Percentiles rank a stretch among this genome's conserved stretches.
Evolutionary conservation across 2,797 vertebrate genomes (phyloP).

Genomic region (Danio jaintianensis): DNA sequence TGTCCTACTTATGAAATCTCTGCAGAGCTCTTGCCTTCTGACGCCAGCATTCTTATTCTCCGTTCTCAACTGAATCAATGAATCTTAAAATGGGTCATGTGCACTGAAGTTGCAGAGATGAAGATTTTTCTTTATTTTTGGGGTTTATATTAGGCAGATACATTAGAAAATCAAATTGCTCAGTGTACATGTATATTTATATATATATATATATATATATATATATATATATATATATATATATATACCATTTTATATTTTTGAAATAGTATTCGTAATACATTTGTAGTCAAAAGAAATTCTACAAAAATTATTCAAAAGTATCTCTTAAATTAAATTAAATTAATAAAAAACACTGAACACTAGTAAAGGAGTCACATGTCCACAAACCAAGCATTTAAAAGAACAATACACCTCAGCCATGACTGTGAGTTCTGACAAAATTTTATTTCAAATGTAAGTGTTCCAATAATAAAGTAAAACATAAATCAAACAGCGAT

Average conservation of each 20-base stretch:
- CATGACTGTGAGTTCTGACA: slow-evolving; percentile 74
- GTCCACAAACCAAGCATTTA: not conserved
- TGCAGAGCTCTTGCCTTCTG: slow-evolving; percentile 38
- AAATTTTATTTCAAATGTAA: slow-evolving; percentile 86
- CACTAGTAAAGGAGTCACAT: not conserved
- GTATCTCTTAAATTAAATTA: too few species aligned
- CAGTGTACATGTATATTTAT: too few species aligned
- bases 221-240: too few species aligned
- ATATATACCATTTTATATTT: too few species aligned
- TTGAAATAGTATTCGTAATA: too few species aligned
- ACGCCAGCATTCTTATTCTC: slow-evolving; percentile 39
- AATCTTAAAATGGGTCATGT: slow-evolving; percentile 49
- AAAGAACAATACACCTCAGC: slow-evolving; percentile 28
- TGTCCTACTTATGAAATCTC: slow-evolving; percentile 57
- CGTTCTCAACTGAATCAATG: slow-evolving; percentile 41
- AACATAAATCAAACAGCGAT: slow-evolving; percentile 81
- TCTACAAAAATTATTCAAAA: too few species aligned
- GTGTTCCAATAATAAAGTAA: slow-evolving; percentile 76
- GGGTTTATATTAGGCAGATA: too few species aligned
- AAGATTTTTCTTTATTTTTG: too few species aligned
- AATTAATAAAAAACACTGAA: too few species aligned
- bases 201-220: too few species aligned
- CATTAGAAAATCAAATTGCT: too few species aligned
- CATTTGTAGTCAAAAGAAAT: too few species aligned
- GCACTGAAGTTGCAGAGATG: slow-evolving; percentile 15